phyloP scores from a whole-genome alignment of 1,140 invertebrate genomes.

The Achatina immaculata region DNA sequence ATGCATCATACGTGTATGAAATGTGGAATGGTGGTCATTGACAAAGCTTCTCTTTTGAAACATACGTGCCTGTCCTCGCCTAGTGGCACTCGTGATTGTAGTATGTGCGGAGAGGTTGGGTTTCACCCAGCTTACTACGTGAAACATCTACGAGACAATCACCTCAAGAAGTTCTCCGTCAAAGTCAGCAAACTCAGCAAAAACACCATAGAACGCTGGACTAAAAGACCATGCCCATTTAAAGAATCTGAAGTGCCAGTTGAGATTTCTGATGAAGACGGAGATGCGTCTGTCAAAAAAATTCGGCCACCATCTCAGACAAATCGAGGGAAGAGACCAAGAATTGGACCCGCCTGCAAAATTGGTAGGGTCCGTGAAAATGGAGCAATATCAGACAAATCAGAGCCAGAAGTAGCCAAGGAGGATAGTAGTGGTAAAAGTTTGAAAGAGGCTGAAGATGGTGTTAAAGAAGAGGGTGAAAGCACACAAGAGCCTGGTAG shows the following conservation, averaged over 20 bases:
- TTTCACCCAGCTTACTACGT: conserved; percentile 58
- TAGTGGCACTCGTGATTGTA: conserved; percentile 49
- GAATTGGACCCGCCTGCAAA: conserved; percentile 30
- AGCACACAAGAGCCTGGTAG: not conserved
- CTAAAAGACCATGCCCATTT: conserved; percentile 31
- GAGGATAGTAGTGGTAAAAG: conserved; percentile 39
- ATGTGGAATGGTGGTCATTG: conserved; percentile 65
- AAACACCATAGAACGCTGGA: conserved; percentile 24
- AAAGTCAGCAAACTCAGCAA: conserved; percentile 28
- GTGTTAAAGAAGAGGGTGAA: conserved; percentile 4
- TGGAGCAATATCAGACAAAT: not conserved
- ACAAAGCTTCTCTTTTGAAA: conserved; percentile 49
- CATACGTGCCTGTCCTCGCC: conserved; percentile 57
- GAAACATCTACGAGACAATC: conserved; percentile 58
- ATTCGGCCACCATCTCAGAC: not conserved
- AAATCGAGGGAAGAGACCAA: not conserved
- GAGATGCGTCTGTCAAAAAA: not conserved
- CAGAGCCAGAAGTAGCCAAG: conserved; percentile 25
- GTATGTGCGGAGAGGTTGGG: conserved; percentile 57
- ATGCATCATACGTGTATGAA: conserved; percentile 63
- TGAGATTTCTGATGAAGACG: conserved; percentile 38
- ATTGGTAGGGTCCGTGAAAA: conserved; percentile 10
- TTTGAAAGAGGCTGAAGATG: conserved; percentile 37
- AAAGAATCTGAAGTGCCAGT: conserved; percentile 20
- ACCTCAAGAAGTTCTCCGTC: conserved; percentile 57